phyloP scores from a whole-genome alignment of 2,888 invertebrate species.

The Mellilla xanthometata region DNA sequence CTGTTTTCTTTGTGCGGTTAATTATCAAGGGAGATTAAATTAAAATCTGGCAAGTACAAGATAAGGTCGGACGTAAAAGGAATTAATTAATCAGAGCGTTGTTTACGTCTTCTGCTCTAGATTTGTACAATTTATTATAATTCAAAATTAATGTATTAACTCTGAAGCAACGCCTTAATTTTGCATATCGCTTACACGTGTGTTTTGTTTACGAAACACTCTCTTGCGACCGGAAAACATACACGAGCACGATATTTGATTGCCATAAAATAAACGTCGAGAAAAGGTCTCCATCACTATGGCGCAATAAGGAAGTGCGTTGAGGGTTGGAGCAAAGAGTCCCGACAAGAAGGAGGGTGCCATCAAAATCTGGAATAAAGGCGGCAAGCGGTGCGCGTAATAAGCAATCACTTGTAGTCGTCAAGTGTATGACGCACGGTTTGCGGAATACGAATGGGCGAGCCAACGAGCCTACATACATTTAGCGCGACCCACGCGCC shows the following conservation, averaged over 20 bases:
- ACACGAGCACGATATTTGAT: neutral
- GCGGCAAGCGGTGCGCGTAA: conserved; percentile 34
- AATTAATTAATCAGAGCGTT: conserved; percentile 1
- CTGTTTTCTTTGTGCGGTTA: conserved; percentile 12
- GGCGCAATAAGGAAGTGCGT: conserved; percentile 7
- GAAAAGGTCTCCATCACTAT: conserved; percentile 3
- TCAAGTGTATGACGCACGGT: conserved; percentile 58
- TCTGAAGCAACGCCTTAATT: no score
- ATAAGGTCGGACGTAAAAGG: conserved; percentile 3
- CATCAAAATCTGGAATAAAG: conserved; percentile 19
- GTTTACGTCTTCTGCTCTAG: neutral
- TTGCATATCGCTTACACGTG: no score
- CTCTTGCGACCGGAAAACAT: no score
- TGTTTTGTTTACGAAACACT: no score
- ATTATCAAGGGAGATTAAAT: conserved; percentile 16
- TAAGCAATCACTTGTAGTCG: conserved; percentile 34
- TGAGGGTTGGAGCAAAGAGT: conserved; percentile 1
- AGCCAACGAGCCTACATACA: conserved; percentile 41
- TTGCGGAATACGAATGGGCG: conserved; percentile 46
- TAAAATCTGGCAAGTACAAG: conserved; percentile 1
- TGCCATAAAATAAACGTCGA: conserved; percentile 5
- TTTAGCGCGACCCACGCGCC: conserved; percentile 50
- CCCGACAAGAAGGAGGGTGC: conserved; percentile 3
- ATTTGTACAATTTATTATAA: no score
- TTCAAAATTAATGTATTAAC: no score